These are phyloP conservation scores for Eremophila alpestris DNA, from an alignment of 2,797 vertebrate species.

Conservation along the genomic window DNA sequence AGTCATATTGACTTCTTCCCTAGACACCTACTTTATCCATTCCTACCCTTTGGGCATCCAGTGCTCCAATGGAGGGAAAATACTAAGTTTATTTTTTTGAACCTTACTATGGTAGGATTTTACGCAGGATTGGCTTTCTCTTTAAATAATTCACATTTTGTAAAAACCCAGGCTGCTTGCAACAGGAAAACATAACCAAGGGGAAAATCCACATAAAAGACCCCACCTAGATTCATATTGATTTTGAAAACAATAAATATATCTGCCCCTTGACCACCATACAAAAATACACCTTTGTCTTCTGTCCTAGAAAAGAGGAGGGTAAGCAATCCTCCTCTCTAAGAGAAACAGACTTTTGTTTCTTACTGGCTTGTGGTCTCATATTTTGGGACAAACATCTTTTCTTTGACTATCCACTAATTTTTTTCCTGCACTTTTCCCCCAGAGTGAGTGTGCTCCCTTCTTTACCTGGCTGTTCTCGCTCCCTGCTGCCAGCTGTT, in stretches of 20 bases:
- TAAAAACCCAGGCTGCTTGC: background rate
- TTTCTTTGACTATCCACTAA: background rate
- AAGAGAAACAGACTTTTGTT: background rate
- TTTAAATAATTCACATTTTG: background rate
- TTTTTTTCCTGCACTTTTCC: background rate
- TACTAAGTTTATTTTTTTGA: background rate
- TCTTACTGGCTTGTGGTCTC: background rate
- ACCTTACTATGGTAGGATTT: background rate
- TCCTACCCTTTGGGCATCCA: background rate
- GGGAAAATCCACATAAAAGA: background rate
- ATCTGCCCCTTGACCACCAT: background rate
- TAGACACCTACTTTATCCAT: background rate
- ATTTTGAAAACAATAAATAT: background rate
- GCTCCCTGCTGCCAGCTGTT: constrained; percentile 70
- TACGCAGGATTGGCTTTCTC: background rate
- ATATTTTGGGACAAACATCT: background rate
- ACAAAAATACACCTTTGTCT: background rate
- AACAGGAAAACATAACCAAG: background rate
- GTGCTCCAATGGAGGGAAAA: background rate
- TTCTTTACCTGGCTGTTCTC: constrained; percentile 75
- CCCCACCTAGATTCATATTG: background rate
- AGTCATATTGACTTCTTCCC: background rate
- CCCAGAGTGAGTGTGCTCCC: background rate
- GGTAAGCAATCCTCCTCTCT: background rate
- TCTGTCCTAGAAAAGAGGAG: background rate